phyloP scores from a whole-genome alignment of 2,797 vertebrate genomes.

The Enteromius viviparus region DNA sequence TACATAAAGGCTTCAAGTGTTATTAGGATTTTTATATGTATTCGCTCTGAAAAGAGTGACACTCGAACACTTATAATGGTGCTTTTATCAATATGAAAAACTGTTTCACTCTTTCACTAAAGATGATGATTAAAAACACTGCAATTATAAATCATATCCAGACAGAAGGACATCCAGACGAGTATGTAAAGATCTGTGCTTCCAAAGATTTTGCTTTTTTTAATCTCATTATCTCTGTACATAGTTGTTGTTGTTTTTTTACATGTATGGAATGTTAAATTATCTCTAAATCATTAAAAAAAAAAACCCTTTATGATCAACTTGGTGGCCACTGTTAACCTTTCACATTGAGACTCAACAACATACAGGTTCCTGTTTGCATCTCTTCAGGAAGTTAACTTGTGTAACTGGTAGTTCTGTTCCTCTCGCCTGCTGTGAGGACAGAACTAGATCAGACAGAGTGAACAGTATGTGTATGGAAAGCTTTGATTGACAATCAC shows the following conservation, averaged over 20 bases:
- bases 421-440: neutral
- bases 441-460: neutral
- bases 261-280: slow-evolving; percentile 73
- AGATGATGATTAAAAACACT: neutral
- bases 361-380: neutral
- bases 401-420: neutral
- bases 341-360: neutral
- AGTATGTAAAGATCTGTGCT: slow-evolving; percentile 44
- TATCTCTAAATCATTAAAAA: slow-evolving; percentile 66
- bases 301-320: slow-evolving; percentile 49
- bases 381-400: neutral
- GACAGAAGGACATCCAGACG: neutral
- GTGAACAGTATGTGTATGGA: neutral
- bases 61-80: neutral
- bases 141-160: neutral
- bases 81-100: slow-evolving; percentile 2
- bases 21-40: neutral
- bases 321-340: slow-evolving; percentile 62
- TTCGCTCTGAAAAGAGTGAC: neutral
- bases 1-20: neutral
- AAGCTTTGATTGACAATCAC: slow-evolving; percentile 19
- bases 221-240: slow-evolving; percentile 68
- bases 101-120: neutral
- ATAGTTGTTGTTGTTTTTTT: slow-evolving; percentile 53
- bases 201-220: slow-evolving; percentile 68